Base-by-base conservation (phyloP, 2,888 invertebrate species). In the Gonocerus acuteangulatus region DNA sequence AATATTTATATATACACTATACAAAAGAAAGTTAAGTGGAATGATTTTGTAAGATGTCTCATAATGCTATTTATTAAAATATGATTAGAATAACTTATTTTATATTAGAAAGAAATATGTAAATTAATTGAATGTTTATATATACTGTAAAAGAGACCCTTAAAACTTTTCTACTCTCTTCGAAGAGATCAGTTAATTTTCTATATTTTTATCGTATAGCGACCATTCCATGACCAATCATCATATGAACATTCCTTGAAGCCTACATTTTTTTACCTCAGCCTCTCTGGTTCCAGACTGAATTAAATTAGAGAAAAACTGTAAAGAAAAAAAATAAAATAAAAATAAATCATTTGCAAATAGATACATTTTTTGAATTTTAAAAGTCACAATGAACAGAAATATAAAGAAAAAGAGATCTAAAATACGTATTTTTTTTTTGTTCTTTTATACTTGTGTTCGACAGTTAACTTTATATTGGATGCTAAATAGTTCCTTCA, bases 41-140 rank as follows among this genome's bases (percentile, higher is more conserved):
- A 52, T 52, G 52, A 52, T 52, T 60, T 60, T 51, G 60, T 42
- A 48, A 39, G 15, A 47, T 48, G 58, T 58, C 61, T 64, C 39
- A 58, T 61, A 48, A 61, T 45, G 63, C 61, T 61, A 63, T 58
- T 63, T 63, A 63, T 48, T 64, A 64, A 49, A 62, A 56, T 61
- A 64, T 61, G 61, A 48, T 63, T 66, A 66, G 64, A 62, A 59
- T 64, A 62, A 64, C 64, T 64, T 64, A 63, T 66, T 64, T 66
- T 66, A 64, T 60, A 61, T 48, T 64, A 59, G 59, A 61, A 54
- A 48, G 52, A 61, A 60, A 64, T 56, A 54, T 64, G 51, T 60
- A 21, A 18, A 60, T 51, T 34, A 51, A 52, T 51, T 22, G 62
- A n/a, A 47, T 62, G 56, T 60, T 54, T 48, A 64, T 58, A 61